phyloP scores from a whole-genome alignment of 2,113 vertebrate genomes.

The Girardinichthys multiradiatus region DNA sequence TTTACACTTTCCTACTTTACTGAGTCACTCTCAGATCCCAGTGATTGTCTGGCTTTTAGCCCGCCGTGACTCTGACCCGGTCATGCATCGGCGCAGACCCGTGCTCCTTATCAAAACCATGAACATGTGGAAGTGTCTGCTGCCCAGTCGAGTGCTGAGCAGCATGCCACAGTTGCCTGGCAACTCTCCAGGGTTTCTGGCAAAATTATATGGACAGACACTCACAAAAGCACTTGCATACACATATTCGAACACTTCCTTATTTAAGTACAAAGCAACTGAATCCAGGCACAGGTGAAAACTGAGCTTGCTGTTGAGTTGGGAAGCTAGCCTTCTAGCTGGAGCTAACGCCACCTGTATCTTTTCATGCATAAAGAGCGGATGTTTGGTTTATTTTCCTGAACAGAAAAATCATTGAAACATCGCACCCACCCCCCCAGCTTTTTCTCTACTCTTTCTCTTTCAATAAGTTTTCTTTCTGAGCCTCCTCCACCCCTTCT shows the following conservation, averaged over 20 bases:
- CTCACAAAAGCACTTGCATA: constrained; percentile 61
- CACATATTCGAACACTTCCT: constrained; percentile 52
- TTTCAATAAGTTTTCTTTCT: constrained; percentile 66
- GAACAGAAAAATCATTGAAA: constrained; percentile 29
- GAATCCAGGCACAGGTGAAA: constrained; percentile 15
- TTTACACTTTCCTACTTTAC: constrained; percentile 22
- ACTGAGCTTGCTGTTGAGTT: not conserved
- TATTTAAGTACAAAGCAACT: constrained; percentile 46
- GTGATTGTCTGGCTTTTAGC: constrained; percentile 46
- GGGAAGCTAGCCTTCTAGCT: constrained; percentile 20
- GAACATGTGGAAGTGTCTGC: constrained; percentile 60
- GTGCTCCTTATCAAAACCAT: constrained; percentile 55
- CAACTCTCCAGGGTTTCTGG: constrained; percentile 79
- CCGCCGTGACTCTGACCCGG: constrained; percentile 50
- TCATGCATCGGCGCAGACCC: constrained; percentile 60
- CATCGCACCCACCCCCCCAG: constrained; percentile 40
- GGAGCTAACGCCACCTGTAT: constrained; percentile 1
- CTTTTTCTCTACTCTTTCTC: constrained; percentile 36
- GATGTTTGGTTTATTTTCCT: constrained; percentile 36
- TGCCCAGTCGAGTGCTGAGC: constrained; percentile 58
- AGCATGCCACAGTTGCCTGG: constrained; percentile 80
- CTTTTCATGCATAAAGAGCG: constrained; percentile 31
- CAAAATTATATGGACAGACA: constrained; percentile 70
- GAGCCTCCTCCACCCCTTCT: constrained; percentile 46
- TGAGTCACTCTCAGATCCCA: constrained; percentile 31